Base-by-base conservation (phyloP, 1,140 invertebrate genomes). In the Ephestia elutella region DNA sequence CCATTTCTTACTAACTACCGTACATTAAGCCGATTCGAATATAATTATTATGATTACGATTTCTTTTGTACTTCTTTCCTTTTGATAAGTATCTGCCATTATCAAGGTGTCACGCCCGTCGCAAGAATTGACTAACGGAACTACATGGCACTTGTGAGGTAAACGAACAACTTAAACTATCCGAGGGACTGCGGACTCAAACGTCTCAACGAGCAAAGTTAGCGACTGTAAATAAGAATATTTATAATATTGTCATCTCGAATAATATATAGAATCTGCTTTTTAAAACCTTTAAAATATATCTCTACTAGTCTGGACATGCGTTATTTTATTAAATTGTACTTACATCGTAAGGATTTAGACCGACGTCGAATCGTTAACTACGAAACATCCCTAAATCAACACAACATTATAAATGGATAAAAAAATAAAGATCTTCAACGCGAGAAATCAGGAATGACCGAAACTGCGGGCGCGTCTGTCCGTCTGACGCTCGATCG, bases 401-500 rank as follows among this genome's bases (percentile, higher is more conserved):
- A 59, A 67, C 56, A 65, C 44, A 63, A 63, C 53, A 66, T 73
- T 78, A 82, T 73, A 86, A 87, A 85, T 75, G 75, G 86, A 86
- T 86, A 87, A 86, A 87, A 44, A 87, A 87, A 86, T 86, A 87
- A 87, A 87, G 77, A 84, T 82, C 83, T 75, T 81, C 76, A 80
- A 75, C 66, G 74, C 78, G 77, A 85, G 77, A 82, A 75, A 78
- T 75, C 62, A 83, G 82, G 82, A 86, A 86, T 84, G 82, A 81
- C 77, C 63, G 69, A 62, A 71, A 73, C 59, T 72, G 65, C 64
- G 65, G 66, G n/a, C 59, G 60, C 15, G 44, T n/a, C 44, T 19
- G 18, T 20, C 48, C 49, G 5, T 1, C 18, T 2, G 5, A 18
- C 49, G 18, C 49, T 21, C 49, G 49, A 18, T 20, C 18, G 48